phyloP scores from a whole-genome alignment of 2,113 vertebrate species.

The Gobio gobio region DNA sequence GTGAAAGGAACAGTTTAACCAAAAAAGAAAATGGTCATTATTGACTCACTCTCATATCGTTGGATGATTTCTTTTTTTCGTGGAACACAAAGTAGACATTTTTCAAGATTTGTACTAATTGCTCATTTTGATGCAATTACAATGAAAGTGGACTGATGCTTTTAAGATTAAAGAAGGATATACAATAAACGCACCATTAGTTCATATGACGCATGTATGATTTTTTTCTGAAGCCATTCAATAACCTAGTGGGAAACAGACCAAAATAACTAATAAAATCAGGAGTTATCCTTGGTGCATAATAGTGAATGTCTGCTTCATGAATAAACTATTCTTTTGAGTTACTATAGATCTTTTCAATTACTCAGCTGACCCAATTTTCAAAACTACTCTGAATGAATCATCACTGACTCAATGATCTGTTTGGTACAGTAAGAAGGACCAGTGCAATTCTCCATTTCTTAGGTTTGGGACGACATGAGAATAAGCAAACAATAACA shows the following conservation, averaged over 20 bases:
- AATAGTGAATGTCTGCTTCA: neutral
- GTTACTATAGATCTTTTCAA: neutral
- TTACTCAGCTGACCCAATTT: neutral
- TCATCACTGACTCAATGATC: neutral
- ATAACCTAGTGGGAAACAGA: neutral
- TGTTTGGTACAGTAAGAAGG: neutral
- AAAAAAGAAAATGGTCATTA: neutral
- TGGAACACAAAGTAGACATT: neutral
- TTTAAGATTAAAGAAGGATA: neutral
- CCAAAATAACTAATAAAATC: neutral
- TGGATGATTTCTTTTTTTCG: neutral
- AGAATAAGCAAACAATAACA: neutral
- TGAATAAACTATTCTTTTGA: too few species aligned
- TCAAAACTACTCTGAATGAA: neutral
- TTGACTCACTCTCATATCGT: neutral
- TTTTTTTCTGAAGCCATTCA: neutral
- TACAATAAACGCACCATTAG: neutral
- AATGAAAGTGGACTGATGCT: neutral
- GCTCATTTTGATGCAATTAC: neutral
- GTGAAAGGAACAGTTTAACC: neutral
- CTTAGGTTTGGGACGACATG: neutral
- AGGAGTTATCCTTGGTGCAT: neutral
- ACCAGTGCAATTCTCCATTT: neutral
- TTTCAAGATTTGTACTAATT: neutral
- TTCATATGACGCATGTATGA: neutral